Evolutionary conservation across 2,113 vertebrate genomes (phyloP).

Genomic region (Pristiophorus japonicus): DNA sequence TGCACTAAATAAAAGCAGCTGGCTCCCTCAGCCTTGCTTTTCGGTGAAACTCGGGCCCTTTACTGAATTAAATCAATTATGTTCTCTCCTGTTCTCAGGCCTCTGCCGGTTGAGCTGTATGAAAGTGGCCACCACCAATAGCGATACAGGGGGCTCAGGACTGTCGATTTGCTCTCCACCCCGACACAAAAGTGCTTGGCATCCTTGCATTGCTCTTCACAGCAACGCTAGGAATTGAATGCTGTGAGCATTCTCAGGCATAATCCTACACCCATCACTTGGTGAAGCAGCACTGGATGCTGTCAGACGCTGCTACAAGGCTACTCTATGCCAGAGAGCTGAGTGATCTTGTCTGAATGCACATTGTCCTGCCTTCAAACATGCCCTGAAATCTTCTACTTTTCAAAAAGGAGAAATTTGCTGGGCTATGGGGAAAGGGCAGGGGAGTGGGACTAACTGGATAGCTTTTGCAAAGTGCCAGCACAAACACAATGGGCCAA

Average conservation of each 20-base stretch:
- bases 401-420: too few species aligned
- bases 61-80: background rate
- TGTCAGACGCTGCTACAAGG: background rate
- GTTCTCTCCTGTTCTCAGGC: background rate
- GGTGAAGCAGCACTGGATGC: background rate
- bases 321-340: background rate
- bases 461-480: too few species aligned
- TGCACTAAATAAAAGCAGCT: background rate
- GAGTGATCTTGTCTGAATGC: background rate
- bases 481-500: too few species aligned
- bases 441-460: too few species aligned
- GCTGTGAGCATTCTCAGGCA: background rate
- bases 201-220: too few species aligned
- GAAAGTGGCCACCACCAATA: background rate
- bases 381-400: too few species aligned
- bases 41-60: background rate
- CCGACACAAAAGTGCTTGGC: too few species aligned
- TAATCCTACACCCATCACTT: background rate
- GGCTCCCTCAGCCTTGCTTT: background rate
- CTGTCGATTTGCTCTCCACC: too few species aligned
- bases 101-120: background rate
- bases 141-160: background rate
- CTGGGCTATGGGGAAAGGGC: too few species aligned
- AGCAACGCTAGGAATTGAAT: background rate
- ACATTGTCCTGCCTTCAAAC: background rate